Evolutionary conservation across 1,140 invertebrate genomes (phyloP).

Genomic region (Formica selysi): DNA sequence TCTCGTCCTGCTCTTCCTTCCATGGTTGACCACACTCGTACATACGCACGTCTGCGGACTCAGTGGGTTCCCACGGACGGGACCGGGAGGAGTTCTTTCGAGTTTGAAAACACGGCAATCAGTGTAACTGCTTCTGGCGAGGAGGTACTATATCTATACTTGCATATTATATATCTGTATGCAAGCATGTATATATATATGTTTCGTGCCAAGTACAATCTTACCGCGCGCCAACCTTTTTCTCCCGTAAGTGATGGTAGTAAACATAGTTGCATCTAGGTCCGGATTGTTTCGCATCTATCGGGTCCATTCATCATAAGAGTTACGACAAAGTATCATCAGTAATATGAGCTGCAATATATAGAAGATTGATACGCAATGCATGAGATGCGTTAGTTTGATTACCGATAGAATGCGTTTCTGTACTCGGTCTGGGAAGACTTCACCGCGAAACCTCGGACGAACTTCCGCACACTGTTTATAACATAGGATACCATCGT

Average conservation of each 20-base stretch:
- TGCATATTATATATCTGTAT: conserved; percentile 45
- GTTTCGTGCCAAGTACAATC: conserved; percentile 64
- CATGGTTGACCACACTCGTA: conserved; percentile 64
- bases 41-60: conserved; percentile 71
- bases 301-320: conserved; percentile 8
- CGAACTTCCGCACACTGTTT: conserved; percentile 12
- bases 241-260: conserved; percentile 26
- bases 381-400: neutral
- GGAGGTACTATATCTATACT: conserved; percentile 74
- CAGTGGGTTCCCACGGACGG: conserved; percentile 82
- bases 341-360: neutral
- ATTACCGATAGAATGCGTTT: conserved; percentile 43
- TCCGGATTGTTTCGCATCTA: conserved; percentile 11
- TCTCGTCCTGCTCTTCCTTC: conserved; percentile 52
- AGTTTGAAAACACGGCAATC: conserved; percentile 85
- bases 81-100: conserved; percentile 82
- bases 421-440: conserved; percentile 1
- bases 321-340: conserved; percentile 31
- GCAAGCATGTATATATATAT: conserved; percentile 40
- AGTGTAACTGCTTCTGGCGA: conserved; percentile 83
- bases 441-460: neutral
- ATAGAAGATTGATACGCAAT: conserved; percentile 19
- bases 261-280: conserved; percentile 16
- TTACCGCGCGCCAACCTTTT: conserved; percentile 12
- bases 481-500: neutral